These are phyloP conservation scores for Acanthurus leucopareius DNA, from an alignment of 2,797 vertebrate genomes.

Conservation along the genomic window DNA sequence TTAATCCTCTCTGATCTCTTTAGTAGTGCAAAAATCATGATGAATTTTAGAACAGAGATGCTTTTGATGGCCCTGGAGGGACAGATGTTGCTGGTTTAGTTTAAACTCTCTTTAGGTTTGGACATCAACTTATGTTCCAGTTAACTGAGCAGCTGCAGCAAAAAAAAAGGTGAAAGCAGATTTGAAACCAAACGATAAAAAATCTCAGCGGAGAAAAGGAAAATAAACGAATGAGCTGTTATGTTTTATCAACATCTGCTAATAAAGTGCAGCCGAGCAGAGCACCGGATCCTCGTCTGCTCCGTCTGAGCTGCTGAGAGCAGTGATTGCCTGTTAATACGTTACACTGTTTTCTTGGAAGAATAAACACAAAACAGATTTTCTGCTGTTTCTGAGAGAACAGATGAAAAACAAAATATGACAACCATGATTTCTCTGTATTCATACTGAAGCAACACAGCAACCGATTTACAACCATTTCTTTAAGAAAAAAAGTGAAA, in stretches of 20 bases:
- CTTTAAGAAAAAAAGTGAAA: background rate
- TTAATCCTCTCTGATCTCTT: constrained; percentile 14
- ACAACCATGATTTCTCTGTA: background rate
- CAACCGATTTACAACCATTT: background rate
- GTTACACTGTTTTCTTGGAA: background rate
- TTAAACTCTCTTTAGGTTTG: background rate
- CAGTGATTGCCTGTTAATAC: background rate
- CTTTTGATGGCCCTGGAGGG: background rate
- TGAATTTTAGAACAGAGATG: constrained; percentile 8
- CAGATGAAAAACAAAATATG: background rate
- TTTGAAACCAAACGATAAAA: constrained; percentile 4
- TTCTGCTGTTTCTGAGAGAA: background rate
- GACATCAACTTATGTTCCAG: constrained; percentile 17
- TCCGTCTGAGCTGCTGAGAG: background rate
- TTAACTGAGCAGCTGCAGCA: constrained; percentile 16
- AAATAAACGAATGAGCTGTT: constrained; percentile 1
- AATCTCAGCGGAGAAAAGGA: background rate
- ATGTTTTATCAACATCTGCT: constrained; percentile 12
- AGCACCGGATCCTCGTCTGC: background rate
- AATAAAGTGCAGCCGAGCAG: background rate
- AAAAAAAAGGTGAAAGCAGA: constrained; percentile 1
- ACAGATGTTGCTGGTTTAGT: background rate
- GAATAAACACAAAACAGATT: background rate
- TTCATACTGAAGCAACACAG: background rate
- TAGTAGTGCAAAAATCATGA: background rate